Evolutionary conservation across 2,888 invertebrate genomes (phyloP), one percentile per base, ranked within the genome.

Genomic region (Drosophila mayaguana): DNA sequence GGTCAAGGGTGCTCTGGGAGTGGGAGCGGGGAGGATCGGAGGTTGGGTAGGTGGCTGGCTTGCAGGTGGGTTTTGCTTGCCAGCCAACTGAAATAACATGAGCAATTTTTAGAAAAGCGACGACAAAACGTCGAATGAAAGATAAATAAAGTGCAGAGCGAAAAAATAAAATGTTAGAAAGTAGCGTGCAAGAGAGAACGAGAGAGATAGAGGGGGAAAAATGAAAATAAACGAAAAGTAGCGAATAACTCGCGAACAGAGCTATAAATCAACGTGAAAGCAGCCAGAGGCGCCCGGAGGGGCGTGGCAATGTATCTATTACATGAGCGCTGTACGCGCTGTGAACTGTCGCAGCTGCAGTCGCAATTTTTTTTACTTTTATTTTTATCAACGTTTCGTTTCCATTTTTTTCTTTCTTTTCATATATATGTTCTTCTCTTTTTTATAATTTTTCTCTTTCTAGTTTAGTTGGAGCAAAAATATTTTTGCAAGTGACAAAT

Each of bases 121-220:
- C 81, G 87, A 87, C 85, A 83, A 83, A 89, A 89, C 78, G 87
- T 89, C 89, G 88, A 87, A 87, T 89, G 87, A 89, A 87, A 89
- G 88, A 89, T 87, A 87, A 87, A 87, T 87, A 87, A 82, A 82
- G 86, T 72, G 70, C 75, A 75, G 70, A 57, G 36, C 59, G 68
- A 50, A 62, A 64, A 79, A 59, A 68, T 75, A 77, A 87, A 87
- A 85, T 75, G 71, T 78, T 78, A 61, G 73, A 69, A 67, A 25
- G 40, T 11, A 18, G 38, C n/a, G n/a, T 4, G 22, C n/a, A 28
- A 54, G 16, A 28, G 9, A 54, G 14, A 25, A n/a, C 12, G n/a
- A n/a, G 12, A 38, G 25, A 40, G 12, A 25, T 12, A 16, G n/a
- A 25, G 25, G 28, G n/a, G 11, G 0, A 36, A 36, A 53, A 34